These are phyloP conservation scores for Spondyliosoma cantharus DNA, from an alignment of 2,797 vertebrate genomes.

Conservation along the genomic window DNA sequence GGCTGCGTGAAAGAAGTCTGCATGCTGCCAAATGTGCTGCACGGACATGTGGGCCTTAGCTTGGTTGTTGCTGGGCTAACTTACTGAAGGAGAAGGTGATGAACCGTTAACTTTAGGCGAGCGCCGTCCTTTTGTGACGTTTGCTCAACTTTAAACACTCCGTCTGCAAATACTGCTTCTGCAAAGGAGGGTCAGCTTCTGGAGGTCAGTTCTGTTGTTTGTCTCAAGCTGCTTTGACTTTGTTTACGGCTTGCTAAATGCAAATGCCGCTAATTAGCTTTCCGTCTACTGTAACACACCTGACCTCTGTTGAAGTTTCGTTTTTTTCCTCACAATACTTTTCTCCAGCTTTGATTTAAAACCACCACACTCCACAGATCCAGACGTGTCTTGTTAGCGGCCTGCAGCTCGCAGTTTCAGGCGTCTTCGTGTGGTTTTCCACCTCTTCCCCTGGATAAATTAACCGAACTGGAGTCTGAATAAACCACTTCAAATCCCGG, in stretches of 20 bases:
- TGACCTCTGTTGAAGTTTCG: background rate
- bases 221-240: background rate
- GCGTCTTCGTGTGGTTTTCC: background rate
- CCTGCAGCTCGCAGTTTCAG: background rate
- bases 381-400: background rate
- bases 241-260: too few species aligned
- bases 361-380: background rate
- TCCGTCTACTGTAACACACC: background rate
- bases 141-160: background rate
- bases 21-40: too few species aligned
- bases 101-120: too few species aligned
- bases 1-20: too few species aligned
- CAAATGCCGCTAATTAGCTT: background rate
- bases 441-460: background rate
- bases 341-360: background rate
- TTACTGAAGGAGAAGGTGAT: background rate
- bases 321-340: background rate
- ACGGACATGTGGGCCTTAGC: too few species aligned
- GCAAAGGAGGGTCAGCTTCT: too few species aligned
- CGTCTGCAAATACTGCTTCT: background rate
- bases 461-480: background rate
- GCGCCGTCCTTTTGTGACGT: too few species aligned
- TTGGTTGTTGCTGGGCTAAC: too few species aligned
- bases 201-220: background rate
- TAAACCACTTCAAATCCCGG: background rate